These are phyloP conservation scores for Leucophenga montana DNA, from an alignment of 2,888 invertebrate genomes.

Conservation along the genomic window DNA sequence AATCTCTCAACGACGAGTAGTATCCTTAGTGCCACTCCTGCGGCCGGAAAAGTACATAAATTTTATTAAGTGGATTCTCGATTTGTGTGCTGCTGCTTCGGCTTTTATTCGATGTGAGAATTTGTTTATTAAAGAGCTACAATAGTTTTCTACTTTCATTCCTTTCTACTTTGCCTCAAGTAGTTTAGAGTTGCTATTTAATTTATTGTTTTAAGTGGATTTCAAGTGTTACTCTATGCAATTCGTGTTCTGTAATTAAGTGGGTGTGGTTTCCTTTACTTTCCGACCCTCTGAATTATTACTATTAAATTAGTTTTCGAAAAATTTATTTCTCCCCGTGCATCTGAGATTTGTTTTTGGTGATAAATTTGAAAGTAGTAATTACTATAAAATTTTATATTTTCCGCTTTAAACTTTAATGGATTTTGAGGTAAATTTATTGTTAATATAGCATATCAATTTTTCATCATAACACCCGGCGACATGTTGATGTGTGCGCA, in stretches of 20 bases:
- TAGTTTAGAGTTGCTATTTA: conserved; percentile 37
- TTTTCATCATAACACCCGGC: too few species aligned
- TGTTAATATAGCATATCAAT: too few species aligned
- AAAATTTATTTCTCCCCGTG: conserved; percentile 48
- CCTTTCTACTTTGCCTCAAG: background rate
- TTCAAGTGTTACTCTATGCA: conserved; percentile 43
- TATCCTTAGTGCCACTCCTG: conserved; percentile 58
- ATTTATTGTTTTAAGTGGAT: conserved; percentile 61
- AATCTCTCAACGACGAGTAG: conserved; percentile 36
- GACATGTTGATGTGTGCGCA: conserved; percentile 40
- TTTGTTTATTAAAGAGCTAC: conserved; percentile 67
- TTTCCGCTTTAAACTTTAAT: conserved; percentile 18
- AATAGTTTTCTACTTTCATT: conserved; percentile 1
- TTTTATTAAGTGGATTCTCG: conserved; percentile 66
- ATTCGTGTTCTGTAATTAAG: conserved; percentile 56
- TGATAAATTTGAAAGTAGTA: conserved; percentile 16
- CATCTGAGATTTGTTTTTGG: conserved; percentile 61
- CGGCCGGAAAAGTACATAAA: conserved; percentile 57
- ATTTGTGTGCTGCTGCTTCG: conserved; percentile 32
- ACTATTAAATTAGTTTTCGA: conserved; percentile 47
- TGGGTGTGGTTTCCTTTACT: conserved; percentile 54
- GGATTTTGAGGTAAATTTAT: conserved; percentile 22
- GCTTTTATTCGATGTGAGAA: too few species aligned
- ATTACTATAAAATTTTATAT: conserved; percentile 20
- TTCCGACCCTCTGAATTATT: background rate